Evolutionary conservation across 2,113 vertebrate genomes (phyloP), one percentile per base, ranked within the genome.

Genomic region (Arothron firmamentum): DNA sequence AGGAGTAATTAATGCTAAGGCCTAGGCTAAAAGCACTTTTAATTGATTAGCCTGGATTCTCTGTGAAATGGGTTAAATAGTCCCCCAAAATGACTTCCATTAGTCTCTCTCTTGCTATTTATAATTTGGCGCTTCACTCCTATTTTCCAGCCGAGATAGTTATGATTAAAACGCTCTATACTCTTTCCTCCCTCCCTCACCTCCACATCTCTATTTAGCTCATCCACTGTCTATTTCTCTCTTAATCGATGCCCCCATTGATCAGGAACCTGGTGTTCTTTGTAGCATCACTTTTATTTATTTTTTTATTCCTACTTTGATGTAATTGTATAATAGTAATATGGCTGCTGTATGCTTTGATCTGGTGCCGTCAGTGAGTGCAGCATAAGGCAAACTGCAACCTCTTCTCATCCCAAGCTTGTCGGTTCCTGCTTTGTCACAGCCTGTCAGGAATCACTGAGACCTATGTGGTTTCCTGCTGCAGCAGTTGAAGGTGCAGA

Each of bases 21-120:
- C 73, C 66, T 56, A 19, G 51, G 69, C 79, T 86, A 62, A 77
- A 83, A 81, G 62, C 42, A 56, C 67, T 63, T 80, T 82, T 83
- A 86, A 89, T 88, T 90, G 83, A 89, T 88, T 81, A 83, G 60
- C 77, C 74, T 82, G 71, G 72, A 83, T 87, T 83, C 60, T 68
- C 66, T 66, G 72, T 83, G 75, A 90, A 90, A 85, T 82, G 75
- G 81, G 83, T 87, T 88, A 87, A 89, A 88, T 75, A 70, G 76
- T 75, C 67, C 52, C 59, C 85, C 79, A 83, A 88, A 90, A 91
- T 87, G 70, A 88, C 78, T 73, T 68, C 79, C 87, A 88, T 90
- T 88, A 85, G 72, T 86, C 86, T 76, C 72, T 62, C 5, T 67
- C 34, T 38, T 11, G 72, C 78, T 82, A 88, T 88, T 87, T 88